phyloP scores from a whole-genome alignment of 2,888 invertebrate genomes.

The Rugalucina vietnamica region DNA sequence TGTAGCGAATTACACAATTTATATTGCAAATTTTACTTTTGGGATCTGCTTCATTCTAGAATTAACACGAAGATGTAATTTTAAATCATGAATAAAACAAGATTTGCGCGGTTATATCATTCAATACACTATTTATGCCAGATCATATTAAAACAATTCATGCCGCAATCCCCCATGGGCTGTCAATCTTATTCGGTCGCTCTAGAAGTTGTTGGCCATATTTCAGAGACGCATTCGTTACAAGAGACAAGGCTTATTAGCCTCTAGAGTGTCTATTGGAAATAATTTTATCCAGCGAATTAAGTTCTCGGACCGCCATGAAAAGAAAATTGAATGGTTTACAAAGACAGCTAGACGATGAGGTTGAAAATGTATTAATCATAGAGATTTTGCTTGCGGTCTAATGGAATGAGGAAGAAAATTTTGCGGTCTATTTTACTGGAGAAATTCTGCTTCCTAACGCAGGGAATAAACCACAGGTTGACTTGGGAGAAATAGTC shows the following conservation, averaged over 20 bases:
- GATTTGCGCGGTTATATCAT: neutral
- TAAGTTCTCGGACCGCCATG: neutral
- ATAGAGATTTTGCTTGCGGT: neutral
- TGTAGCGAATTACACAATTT: too few species aligned
- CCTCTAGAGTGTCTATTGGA: neutral
- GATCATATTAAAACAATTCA: neutral
- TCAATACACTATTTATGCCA: neutral
- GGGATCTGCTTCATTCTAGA: neutral
- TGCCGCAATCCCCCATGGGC: neutral
- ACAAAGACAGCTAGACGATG: neutral
- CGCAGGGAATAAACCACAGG: too few species aligned
- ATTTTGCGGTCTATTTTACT: too few species aligned
- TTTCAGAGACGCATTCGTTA: neutral
- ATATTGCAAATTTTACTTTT: too few species aligned
- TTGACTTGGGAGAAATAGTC: too few species aligned
- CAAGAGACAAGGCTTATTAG: neutral
- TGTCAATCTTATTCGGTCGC: neutral
- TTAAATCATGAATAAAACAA: neutral
- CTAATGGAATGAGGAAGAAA: too few species aligned
- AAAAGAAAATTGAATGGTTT: slow-evolving; percentile 16
- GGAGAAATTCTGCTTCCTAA: too few species aligned
- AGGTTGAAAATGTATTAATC: neutral
- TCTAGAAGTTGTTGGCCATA: neutral
- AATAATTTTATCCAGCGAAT: slow-evolving; percentile 5
- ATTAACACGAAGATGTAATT: neutral